Base-by-base conservation (phyloP, 2,888 invertebrate genomes). In the Tuberolachnus salignus region DNA sequence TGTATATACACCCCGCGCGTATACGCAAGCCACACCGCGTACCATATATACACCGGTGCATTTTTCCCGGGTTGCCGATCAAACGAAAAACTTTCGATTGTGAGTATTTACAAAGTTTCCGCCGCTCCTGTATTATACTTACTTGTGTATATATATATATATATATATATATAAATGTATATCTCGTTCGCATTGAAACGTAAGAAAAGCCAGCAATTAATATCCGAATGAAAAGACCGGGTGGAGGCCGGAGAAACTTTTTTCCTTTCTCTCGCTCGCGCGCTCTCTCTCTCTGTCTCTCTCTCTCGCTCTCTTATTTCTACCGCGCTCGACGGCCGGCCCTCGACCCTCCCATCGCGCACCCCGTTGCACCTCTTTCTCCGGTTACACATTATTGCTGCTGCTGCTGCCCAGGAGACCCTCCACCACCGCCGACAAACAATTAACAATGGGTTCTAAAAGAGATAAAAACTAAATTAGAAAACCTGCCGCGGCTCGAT, bases 401-500 rank as follows among this genome's bases (percentile, higher is more conserved):
- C 34, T 6, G 34, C 34, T 6, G 34, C 6, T 34, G 3, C 6
- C 6, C 34, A 6, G 21, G 59, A 72, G 26, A 71, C 23, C 73
- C 34, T 13, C 49, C 55, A 55, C 34, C 34, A 13, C 49, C 64
- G 46, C 42, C 3, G 10, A 75, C 78, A 42, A 78, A 78, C 69
- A 69, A 78, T 78, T 78, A 78, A 78, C 78, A 78, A 78, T 78
- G 69, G 59, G 59, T 69, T 61, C 69, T 78, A 59, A 69, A 67
- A 69, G 78, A 78, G 78, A 78, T 78, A 69, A 78, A 78, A 78
- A 75, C 67, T 78, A 78, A 78, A 78, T 78, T 78, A 78, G 67
- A 78, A 78, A 57, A 78, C 67, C 78, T 78, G 78, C 78, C 78
- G 78, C 49, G 57, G 34, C 59, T 78, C 78, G 78, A 78, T 78